A percentile compares a stretch with the other conserved stretches of the same genome.
Evolutionary conservation across 2,113 vertebrate species (phyloP).

Genomic region (Saguinus midas): DNA sequence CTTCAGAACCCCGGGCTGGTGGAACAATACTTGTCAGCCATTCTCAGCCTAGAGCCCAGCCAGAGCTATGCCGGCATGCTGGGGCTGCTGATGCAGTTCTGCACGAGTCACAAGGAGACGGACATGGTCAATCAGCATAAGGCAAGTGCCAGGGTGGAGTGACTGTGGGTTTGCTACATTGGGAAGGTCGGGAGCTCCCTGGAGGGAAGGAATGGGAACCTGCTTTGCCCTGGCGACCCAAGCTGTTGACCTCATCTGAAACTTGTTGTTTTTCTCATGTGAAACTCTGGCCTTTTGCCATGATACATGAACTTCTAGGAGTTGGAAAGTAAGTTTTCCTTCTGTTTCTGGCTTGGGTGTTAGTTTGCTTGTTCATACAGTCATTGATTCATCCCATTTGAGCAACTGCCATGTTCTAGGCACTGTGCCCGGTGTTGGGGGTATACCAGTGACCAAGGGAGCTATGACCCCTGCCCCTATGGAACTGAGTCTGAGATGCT

Average conservation of each 20-base stretch:
- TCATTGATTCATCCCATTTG: not conserved
- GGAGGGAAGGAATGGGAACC: not conserved
- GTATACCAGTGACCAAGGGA: not conserved
- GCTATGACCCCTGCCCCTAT: not conserved
- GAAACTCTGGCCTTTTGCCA: not conserved
- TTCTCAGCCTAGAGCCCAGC: conserved; percentile 91
- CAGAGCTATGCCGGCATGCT: conserved; percentile 88
- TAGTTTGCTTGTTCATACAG: not conserved
- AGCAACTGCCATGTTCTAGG: not conserved
- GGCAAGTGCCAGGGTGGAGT: conserved; percentile 76
- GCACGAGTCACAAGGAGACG: conserved; percentile 89
- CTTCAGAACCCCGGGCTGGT: conserved; percentile 90
- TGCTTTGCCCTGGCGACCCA: not conserved
- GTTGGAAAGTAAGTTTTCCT: not conserved
- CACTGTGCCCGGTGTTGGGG: not conserved
- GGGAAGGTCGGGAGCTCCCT: accelerated
- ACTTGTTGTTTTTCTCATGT: not conserved
- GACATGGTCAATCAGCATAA: conserved; percentile 89
- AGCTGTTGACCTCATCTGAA: not conserved
- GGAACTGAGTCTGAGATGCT: not conserved
- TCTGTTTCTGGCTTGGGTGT: not conserved
- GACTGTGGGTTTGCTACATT: not conserved
- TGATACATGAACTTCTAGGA: not conserved
- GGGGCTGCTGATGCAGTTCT: conserved; percentile 92
- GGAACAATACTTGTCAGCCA: conserved; percentile 90